Evolutionary conservation across 2,888 invertebrate species (phyloP).

Genomic region (Amiota minor): DNA sequence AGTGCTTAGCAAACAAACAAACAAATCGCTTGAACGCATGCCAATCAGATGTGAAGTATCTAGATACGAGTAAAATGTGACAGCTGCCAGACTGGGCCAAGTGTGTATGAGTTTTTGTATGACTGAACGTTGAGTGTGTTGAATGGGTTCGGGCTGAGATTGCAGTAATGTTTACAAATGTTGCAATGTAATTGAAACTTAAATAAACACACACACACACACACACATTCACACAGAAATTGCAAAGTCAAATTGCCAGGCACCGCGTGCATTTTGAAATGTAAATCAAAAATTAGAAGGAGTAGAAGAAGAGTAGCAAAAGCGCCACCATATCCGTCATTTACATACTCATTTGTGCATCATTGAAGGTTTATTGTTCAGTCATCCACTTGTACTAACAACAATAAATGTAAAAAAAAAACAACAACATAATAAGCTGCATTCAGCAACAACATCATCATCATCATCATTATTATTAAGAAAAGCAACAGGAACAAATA

Average conservation of each 20-base stretch:
- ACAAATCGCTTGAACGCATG: constrained; percentile 54
- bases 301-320: constrained; percentile 4
- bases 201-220: constrained; percentile 49
- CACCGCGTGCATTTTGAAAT: neutral
- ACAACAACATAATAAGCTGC: neutral
- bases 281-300: constrained; percentile 1
- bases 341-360: neutral
- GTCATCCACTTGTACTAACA: neutral
- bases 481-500: neutral
- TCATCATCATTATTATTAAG: neutral
- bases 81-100: constrained; percentile 23
- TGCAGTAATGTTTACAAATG: constrained; percentile 13
- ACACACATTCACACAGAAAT: no score
- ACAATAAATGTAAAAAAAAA: neutral
- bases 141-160: neutral
- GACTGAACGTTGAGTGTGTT: neutral
- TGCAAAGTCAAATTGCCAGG: neutral
- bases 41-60: constrained; percentile 50
- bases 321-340: neutral
- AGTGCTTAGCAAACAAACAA: constrained; percentile 12
- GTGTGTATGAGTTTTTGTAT: neutral
- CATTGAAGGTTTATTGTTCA: neutral
- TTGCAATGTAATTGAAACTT: constrained; percentile 62
- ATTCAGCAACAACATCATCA: neutral
- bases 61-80: constrained; percentile 19